Base-by-base conservation (phyloP, 2,797 vertebrate genomes). In the Hipposideros larvatus region DNA sequence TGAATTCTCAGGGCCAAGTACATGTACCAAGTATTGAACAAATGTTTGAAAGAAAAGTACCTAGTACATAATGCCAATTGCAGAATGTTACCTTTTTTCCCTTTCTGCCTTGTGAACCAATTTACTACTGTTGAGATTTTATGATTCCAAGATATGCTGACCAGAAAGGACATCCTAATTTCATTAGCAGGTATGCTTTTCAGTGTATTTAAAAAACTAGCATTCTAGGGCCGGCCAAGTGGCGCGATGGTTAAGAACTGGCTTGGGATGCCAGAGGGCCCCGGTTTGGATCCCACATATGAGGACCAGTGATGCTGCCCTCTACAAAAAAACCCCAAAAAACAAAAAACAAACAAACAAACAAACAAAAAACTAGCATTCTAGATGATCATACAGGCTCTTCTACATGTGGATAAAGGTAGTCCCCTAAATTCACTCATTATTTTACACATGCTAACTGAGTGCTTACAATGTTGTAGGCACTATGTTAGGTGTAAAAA, bases 41-140 rank as follows among this genome's bases (percentile, higher is more conserved):
- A 84, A 77, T 26, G 26, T 53, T 84, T 90, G 37, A 96, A 75
- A 94, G n/a, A 71, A 90, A 83, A 88, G 31, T 41, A 91, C 6
- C 46, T 18, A 65, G 37, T 22, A 82, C 5, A 79, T 43, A 90
- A 53, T 41, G 26, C 31, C 26, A 78, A 34, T 59, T 89, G 31
- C 15, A 97, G 90, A 95, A 93, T 80, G 66, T 73, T 87, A 88
- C 6, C 18, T 71, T 91, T 90, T 68, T 87, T 53, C 63, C 63
- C 14, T 66, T 90, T 92, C 31, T 95, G 28, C 46, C 41, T 88
- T 71, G 70, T 86, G 43, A 95, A 83, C 31, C 46, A 90, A 51
- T 89, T 96, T 85, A 90, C 53, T 71, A 86, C 0, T 63, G 66
- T n/a, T 15, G 15, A 71, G 22, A 71, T 19, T 92, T 91, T 53